Percentiles rank a stretch among this genome's conserved stretches.
Evolutionary conservation across 2,113 vertebrate genomes (phyloP).

Genomic region (Amazona guildingii): DNA sequence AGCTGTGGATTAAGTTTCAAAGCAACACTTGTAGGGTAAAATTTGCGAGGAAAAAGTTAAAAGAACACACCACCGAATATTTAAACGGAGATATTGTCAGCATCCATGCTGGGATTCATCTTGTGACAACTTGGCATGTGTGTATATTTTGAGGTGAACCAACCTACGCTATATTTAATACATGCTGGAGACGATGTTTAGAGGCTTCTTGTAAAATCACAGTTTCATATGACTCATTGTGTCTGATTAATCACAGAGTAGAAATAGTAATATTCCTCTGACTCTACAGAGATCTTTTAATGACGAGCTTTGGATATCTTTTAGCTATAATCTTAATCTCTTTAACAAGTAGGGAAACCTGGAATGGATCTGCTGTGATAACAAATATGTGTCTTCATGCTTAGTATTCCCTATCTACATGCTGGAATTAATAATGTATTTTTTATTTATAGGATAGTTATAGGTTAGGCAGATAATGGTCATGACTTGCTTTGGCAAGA

Average conservation of each 20-base stretch:
- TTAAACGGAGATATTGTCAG: background rate
- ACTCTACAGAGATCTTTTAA: background rate
- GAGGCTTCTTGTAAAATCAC: background rate
- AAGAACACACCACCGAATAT: background rate
- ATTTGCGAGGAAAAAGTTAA: background rate
- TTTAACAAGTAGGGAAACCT: background rate
- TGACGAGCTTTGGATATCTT: background rate
- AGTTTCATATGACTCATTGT: background rate
- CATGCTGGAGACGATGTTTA: background rate
- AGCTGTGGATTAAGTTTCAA: background rate
- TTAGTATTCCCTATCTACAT: background rate
- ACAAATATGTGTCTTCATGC: background rate
- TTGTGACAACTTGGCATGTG: background rate
- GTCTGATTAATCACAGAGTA: background rate
- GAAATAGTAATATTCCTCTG: background rate
- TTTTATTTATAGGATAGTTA: background rate
- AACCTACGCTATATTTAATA: background rate
- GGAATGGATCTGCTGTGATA: background rate
- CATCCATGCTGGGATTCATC: background rate
- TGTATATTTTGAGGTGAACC: background rate
- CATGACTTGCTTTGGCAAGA: background rate
- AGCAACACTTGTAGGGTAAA: background rate
- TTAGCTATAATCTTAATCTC: background rate
- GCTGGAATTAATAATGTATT: background rate
- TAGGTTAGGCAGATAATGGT: background rate